Evolutionary conservation across 2,888 invertebrate species (phyloP).

Genomic region (Brenthis ino): DNA sequence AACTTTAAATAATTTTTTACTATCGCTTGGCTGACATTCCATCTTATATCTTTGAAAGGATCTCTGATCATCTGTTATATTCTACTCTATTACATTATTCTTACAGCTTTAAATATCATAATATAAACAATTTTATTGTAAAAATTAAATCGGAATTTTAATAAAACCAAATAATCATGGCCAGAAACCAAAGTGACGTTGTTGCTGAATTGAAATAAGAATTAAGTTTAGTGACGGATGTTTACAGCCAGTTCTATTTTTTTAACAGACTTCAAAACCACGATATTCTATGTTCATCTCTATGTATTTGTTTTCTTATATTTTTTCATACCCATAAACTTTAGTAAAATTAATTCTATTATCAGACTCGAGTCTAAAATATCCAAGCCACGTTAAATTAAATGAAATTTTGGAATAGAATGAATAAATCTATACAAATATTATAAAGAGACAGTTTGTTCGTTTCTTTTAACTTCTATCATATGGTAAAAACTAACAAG

Average conservation of each 20-base stretch:
- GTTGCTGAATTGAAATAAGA: conserved; percentile 63
- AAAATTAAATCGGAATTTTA: conserved; percentile 54
- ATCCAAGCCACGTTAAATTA: too few species aligned
- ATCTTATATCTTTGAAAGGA: conserved; percentile 58
- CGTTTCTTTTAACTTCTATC: too few species aligned
- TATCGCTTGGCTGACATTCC: conserved; percentile 73
- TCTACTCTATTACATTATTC: conserved; percentile 51
- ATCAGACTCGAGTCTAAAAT: too few species aligned
- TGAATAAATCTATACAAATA: too few species aligned
- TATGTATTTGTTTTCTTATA: neutral
- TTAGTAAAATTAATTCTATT: too few species aligned
- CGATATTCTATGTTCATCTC: neutral
- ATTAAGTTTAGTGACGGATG: conserved; percentile 35
- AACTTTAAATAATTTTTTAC: conserved; percentile 72
- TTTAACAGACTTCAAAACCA: neutral
- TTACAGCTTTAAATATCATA: conserved; percentile 47
- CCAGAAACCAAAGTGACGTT: conserved; percentile 52
- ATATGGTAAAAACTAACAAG: too few species aligned
- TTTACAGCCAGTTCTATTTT: conserved; percentile 23
- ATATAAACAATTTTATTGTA: conserved; percentile 40
- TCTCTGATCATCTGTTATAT: conserved; percentile 55
- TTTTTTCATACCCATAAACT: too few species aligned
- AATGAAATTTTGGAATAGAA: too few species aligned
- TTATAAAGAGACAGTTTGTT: too few species aligned
- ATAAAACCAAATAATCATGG: conserved; percentile 60